A percentile compares a stretch with the other conserved stretches of the same genome.
Evolutionary conservation across 2,888 invertebrate species (phyloP).

Genomic region (Elysia crispata): DNA sequence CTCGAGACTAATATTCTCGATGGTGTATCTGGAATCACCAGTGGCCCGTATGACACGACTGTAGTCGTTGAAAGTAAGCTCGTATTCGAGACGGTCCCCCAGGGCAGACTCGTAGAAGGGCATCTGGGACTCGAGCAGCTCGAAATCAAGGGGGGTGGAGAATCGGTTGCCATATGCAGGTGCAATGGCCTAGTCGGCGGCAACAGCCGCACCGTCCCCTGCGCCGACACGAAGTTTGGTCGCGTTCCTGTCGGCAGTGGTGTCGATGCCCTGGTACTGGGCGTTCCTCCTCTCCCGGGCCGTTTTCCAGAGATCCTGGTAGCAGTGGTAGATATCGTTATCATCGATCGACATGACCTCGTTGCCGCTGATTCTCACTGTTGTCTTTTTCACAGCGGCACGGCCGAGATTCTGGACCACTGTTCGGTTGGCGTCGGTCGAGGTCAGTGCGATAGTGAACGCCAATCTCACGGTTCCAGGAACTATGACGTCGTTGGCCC

Average conservation of each 20-base stretch:
- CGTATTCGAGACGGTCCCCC: no score
- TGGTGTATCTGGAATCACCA: not conserved
- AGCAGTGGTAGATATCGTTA: constrained; percentile 2
- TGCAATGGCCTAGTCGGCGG: constrained; percentile 16
- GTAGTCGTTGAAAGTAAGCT: no score
- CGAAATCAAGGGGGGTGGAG: not conserved
- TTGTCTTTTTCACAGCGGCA: not conserved
- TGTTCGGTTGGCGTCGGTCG: not conserved
- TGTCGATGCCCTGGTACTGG: constrained; percentile 7
- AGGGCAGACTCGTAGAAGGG: constrained; percentile 1
- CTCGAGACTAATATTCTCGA: constrained; percentile 25
- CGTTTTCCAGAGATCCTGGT: no score
- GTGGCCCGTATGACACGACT: not conserved
- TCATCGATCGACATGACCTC: not conserved
- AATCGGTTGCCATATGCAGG: constrained; percentile 7
- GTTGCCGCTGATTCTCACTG: not conserved
- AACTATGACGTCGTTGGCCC: no score
- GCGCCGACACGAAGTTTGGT: no score
- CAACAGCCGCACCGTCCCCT: no score
- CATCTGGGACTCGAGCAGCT: constrained; percentile 2
- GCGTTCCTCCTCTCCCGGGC: not conserved
- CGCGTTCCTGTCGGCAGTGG: not conserved
- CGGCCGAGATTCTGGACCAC: constrained; percentile 11
- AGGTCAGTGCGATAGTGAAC: constrained; percentile 15
- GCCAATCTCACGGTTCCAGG: not conserved